phyloP scores from a whole-genome alignment of 1,140 invertebrate genomes.

The Drosophila subpulchrella region DNA sequence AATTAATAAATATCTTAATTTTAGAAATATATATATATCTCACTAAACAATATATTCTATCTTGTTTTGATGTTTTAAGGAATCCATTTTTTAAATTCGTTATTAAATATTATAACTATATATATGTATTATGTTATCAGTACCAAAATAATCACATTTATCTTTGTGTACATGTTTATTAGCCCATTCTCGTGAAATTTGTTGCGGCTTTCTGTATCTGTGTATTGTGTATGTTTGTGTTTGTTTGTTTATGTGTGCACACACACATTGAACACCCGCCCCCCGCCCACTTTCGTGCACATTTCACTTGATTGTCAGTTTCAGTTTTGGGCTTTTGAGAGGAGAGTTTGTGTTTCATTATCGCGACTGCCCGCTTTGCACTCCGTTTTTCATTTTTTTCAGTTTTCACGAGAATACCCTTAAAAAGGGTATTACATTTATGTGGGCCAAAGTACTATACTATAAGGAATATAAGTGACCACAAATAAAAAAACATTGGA shows the following conservation, averaged over 20 bases:
- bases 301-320: conserved; percentile 55
- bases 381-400: not conserved
- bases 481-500: not conserved
- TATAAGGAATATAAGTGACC: not conserved
- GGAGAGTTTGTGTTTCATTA: conserved; percentile 52
- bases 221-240: conserved; percentile 16
- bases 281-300: conserved; percentile 16
- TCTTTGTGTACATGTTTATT: conserved; percentile 31
- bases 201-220: conserved; percentile 27
- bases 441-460: no score
- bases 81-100: not conserved
- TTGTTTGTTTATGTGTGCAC: conserved; percentile 10
- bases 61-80: no score
- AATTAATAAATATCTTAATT: not conserved
- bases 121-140: not conserved
- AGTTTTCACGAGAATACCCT: not conserved
- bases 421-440: not conserved
- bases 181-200: conserved; percentile 10
- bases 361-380: conserved; percentile 10
- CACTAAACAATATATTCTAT: not conserved
- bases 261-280: not conserved
- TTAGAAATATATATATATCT: not conserved
- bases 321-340: conserved; percentile 44
- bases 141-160: not conserved
- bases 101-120: not conserved